Evolutionary conservation across 2,888 invertebrate genomes (phyloP).

Genomic region (Gymnosoma rotundatum): DNA sequence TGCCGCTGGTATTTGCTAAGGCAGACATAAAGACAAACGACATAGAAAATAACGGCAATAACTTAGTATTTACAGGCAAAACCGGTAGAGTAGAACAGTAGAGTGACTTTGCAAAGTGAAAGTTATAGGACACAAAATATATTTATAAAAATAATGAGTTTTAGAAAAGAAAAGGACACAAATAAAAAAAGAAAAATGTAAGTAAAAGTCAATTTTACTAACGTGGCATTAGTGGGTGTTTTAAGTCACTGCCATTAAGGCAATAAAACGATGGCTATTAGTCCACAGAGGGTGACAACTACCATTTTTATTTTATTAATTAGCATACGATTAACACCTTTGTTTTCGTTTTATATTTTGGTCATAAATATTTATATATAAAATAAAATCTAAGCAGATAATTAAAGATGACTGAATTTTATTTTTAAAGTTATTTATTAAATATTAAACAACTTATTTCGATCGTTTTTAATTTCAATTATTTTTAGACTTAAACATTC

Average conservation of each 20-base stretch:
- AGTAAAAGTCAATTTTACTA: slow-evolving; percentile 42
- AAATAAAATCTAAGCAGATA: no score
- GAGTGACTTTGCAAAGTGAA: slow-evolving; percentile 32
- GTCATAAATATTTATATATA: no score
- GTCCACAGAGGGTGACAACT: slow-evolving; percentile 70
- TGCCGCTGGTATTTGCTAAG: slow-evolving; percentile 7
- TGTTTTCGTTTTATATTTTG: neutral
- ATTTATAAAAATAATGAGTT: slow-evolving; percentile 25
- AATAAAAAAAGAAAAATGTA: neutral
- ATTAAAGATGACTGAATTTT: no score
- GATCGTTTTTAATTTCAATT: no score
- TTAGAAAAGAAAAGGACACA: neutral
- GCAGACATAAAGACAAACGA: slow-evolving; percentile 25
- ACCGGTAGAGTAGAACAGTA: slow-evolving; percentile 46
- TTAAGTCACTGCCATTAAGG: slow-evolving; percentile 61
- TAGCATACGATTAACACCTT: slow-evolving; percentile 25
- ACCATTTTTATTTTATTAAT: neutral
- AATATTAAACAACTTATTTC: no score
- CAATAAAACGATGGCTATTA: slow-evolving; percentile 73
- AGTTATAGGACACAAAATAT: slow-evolving; percentile 24
- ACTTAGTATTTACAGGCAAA: slow-evolving; percentile 43
- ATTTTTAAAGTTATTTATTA: no score
- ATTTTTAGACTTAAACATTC: no score
- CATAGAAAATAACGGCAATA: slow-evolving; percentile 50
- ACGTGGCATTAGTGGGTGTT: slow-evolving; percentile 68